Evolutionary conservation across 2,888 invertebrate species (phyloP), one percentile per base, ranked within the genome.

Genomic region (Drepanosiphum platanoidis): DNA sequence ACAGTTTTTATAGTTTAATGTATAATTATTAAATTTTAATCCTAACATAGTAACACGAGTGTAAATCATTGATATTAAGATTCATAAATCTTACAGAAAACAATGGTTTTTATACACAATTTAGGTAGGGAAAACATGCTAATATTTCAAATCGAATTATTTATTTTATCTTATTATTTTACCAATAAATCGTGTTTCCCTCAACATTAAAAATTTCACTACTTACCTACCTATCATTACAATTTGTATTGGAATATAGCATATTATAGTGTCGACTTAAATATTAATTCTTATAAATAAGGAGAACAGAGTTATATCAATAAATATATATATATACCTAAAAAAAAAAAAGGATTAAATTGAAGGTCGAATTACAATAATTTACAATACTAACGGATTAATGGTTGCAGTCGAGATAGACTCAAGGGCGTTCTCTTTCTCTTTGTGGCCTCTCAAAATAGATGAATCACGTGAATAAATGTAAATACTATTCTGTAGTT

Each of bases 401-500:
- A 81, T 71, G 22, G 58, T 66, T 58, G 36, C 34, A 39, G n/a
- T 66, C 36, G 36, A 36, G 66, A 74, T 75, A 13, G 9, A 68
- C 58, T 75, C 77, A 84, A 84, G 84, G 77, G 46, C 77, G 32
- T 68, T 70, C 30, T 84, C 84, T 84, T 84, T 84, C 77, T 77
- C 84, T 77, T 84, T 39, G 9, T 77, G 58, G 34, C 39, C 58
- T 70, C 77, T 77, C 22, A 70, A 58, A 84, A 68, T 74, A 32
- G 52, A 84, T 52, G 75, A 66, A 68, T 83, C 68, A 74, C 64
- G 72, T 42, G 30, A 68, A 75, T 52, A 46, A 34, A 52, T 80
- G 27, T 32, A 36, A 77, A 22, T 22, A 27, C 39, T 66, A 39
- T 42, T 78, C 70, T 52, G 30, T 52, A 52, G 27, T 30, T 58